Evolutionary conservation across 2,113 vertebrate species (phyloP).

Genomic region (Gobio gobio): DNA sequence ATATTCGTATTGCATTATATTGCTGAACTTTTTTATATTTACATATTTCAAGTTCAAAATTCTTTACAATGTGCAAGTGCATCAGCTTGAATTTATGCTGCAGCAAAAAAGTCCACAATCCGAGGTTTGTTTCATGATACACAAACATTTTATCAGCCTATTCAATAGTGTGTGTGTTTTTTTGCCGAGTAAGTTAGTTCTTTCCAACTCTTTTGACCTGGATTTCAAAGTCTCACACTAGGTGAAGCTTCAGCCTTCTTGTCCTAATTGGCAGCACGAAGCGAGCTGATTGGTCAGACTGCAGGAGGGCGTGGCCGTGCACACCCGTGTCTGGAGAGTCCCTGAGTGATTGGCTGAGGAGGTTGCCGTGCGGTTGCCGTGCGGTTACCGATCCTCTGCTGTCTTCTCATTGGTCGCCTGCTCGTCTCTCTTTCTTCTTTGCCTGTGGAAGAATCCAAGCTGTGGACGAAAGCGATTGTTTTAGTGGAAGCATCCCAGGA

Average conservation of each 20-base stretch:
- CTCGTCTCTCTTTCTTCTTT: conserved; percentile 68
- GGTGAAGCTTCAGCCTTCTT: neutral
- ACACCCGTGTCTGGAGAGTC: conserved; percentile 54
- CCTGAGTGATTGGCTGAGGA: conserved; percentile 63
- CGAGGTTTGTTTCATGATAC: neutral
- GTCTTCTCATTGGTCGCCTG: conserved; percentile 71
- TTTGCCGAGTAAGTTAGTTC: neutral
- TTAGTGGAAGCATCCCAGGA: neutral
- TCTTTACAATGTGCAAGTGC: conserved; percentile 68
- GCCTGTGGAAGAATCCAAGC: conserved; percentile 93
- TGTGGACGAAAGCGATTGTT: conserved; percentile 62
- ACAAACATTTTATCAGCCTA: neutral
- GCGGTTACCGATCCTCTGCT: conserved; percentile 72
- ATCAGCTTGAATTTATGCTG: conserved; percentile 53
- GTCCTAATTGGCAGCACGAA: neutral
- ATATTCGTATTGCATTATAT: conserved; percentile 34
- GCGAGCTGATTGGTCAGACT: conserved; percentile 9
- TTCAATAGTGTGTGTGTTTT: neutral
- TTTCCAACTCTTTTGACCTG: neutral
- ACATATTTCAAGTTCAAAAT: conserved; percentile 70
- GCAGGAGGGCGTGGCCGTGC: conserved; percentile 44
- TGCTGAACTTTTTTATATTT: conserved; percentile 62
- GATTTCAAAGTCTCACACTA: neutral
- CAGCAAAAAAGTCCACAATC: conserved; percentile 11
- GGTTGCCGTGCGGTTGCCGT: conserved; percentile 6